Conservation (phyloP, 2,797 vertebrate genomes). For the Hydrocynus forskahlii region DNA sequence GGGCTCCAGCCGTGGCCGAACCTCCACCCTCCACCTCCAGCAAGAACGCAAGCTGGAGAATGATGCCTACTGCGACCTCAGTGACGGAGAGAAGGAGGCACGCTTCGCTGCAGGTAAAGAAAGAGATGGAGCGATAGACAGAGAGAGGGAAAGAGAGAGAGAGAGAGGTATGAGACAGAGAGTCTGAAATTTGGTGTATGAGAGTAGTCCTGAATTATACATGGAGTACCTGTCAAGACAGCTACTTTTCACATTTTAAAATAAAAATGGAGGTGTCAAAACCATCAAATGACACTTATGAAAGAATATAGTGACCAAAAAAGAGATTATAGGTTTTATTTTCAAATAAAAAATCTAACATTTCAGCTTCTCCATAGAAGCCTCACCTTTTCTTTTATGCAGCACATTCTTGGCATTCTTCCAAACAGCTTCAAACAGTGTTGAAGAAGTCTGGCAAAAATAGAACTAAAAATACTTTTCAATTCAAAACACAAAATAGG, state of each 20-base stretch:
- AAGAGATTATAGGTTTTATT: background rate
- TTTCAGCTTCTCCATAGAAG: background rate
- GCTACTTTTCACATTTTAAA: background rate
- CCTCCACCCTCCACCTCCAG: constrained; percentile 83
- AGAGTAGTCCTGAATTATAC: background rate
- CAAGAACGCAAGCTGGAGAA: constrained; percentile 82
- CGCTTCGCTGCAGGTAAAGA: constrained; percentile 91
- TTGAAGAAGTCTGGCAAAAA: background rate
- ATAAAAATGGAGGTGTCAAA: background rate
- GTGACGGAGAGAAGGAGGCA: constrained; percentile 97
- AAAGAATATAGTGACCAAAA: background rate
- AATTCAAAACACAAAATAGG: no score
- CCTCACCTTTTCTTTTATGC: no score
- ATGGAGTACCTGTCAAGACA: background rate
- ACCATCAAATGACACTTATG: background rate
- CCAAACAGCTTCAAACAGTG: background rate
- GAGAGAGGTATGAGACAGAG: background rate
- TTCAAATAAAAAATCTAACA: no score
- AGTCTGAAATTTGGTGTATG: background rate
- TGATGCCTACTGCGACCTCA: constrained; percentile 97
- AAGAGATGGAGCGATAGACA: background rate
- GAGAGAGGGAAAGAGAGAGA: background rate
- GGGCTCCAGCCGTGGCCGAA: constrained; percentile 76
- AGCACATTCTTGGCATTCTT: background rate
- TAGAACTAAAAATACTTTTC: no score